Conservation (phyloP, 2,888 invertebrate genomes). For the Euspilapteryx auroguttella region DNA sequence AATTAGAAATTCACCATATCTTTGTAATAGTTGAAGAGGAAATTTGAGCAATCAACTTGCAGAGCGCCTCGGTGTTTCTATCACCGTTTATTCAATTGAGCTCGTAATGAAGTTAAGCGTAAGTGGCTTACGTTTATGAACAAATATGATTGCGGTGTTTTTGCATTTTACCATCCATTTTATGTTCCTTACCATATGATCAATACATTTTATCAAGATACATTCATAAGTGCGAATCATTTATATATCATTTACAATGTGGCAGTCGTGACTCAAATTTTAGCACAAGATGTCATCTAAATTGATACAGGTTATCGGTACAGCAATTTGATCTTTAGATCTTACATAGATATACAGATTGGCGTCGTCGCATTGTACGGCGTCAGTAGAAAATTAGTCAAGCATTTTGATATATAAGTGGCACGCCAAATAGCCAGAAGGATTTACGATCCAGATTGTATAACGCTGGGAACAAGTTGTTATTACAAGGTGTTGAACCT, state of each 20-base stretch:
- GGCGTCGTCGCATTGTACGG: too few relatives aligned
- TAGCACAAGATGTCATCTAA: too few relatives aligned
- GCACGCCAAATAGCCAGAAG: conserved; percentile 30
- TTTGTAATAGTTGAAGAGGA: conserved; percentile 61
- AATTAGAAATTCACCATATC: conserved; percentile 63
- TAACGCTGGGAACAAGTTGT: conserved; percentile 29
- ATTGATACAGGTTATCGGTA: too few relatives aligned
- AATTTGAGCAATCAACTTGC: conserved; percentile 61
- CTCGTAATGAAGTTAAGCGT: conserved; percentile 57
- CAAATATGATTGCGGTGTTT: too few relatives aligned
- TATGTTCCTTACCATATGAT: too few relatives aligned
- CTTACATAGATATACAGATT: too few relatives aligned
- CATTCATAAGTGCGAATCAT: too few relatives aligned
- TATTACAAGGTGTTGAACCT: conserved; percentile 46
- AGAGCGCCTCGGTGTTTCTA: conserved; percentile 53
- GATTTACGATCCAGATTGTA: conserved; percentile 23
- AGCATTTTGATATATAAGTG: conserved; percentile 24
- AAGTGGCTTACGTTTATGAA: conserved; percentile 13
- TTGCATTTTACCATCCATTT: too few relatives aligned
- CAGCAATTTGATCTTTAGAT: too few relatives aligned
- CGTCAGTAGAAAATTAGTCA: conserved; percentile 26
- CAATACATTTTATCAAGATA: too few relatives aligned
- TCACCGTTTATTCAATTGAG: conserved; percentile 61
- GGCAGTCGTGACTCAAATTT: too few relatives aligned
- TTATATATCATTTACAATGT: too few relatives aligned